Conservation (phyloP, 2,113 vertebrate species). For the Tragelaphus imberbis region DNA sequence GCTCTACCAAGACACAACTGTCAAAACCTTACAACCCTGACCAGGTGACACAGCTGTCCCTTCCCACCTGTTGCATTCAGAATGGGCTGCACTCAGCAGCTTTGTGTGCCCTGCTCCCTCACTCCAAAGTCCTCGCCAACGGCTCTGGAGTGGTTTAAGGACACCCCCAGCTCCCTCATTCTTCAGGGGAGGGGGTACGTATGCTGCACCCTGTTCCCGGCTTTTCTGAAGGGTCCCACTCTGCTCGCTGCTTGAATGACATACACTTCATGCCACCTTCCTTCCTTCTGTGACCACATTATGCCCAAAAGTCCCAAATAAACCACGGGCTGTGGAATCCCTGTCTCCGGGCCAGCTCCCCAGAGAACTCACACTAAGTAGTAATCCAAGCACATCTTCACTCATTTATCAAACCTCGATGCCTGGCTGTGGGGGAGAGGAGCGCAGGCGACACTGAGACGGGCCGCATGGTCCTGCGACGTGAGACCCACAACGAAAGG, state of each 20-base stretch:
- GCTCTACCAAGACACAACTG: neutral
- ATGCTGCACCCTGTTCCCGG: fast-evolving
- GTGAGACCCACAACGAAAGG: neutral
- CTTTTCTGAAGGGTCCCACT: no score
- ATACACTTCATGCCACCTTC: neutral
- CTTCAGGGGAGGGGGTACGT: neutral
- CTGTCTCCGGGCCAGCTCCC: neutral
- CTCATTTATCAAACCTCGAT: fast-evolving
- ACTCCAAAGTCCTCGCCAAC: fast-evolving
- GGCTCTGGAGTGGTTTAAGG: neutral
- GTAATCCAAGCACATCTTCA: no score
- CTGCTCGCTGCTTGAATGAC: neutral
- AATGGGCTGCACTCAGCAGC: neutral
- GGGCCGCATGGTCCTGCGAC: fast-evolving
- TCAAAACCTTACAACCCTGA: neutral
- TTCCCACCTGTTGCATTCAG: neutral
- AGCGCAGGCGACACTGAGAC: no score
- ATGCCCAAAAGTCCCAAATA: neutral
- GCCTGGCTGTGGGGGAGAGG: fast-evolving
- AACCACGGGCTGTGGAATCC: fast-evolving
- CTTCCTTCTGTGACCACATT: neutral
- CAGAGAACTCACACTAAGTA: neutral
- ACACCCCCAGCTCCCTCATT: fast-evolving
- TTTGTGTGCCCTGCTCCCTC: neutral
- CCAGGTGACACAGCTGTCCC: neutral